phyloP scores from a whole-genome alignment of 2,888 invertebrate species.

The Rhamnusium bicolor region DNA sequence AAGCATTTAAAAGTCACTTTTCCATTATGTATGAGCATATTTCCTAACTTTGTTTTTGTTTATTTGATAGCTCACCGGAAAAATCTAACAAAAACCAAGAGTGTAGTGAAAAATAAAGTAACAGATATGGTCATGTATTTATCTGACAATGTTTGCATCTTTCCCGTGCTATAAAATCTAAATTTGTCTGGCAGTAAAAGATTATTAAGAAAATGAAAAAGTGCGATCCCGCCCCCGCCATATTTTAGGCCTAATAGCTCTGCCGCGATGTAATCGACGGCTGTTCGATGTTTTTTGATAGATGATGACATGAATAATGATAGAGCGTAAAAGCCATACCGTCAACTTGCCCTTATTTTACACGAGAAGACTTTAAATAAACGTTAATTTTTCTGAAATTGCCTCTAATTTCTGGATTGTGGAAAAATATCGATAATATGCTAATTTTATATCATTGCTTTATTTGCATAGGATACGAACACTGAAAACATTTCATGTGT shows the following conservation, averaged over 20 bases:
- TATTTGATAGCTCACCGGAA: too few relatives aligned
- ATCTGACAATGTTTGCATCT: neutral
- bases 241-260: constrained; percentile 59
- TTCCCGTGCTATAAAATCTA: constrained; percentile 31
- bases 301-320: constrained; percentile 67
- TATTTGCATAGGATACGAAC: neutral
- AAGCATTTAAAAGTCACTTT: too few relatives aligned
- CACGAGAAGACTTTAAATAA: constrained; percentile 56
- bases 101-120: too few relatives aligned
- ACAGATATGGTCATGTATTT: neutral
- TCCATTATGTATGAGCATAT: too few relatives aligned
- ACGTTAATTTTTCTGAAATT: constrained; percentile 52
- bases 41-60: too few relatives aligned
- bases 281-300: constrained; percentile 64
- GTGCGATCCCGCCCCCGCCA: constrained; percentile 48
- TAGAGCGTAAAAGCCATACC: constrained; percentile 55
- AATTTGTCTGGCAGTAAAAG: constrained; percentile 51
- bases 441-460: neutral
- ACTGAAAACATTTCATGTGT: constrained; percentile 10
- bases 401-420: constrained; percentile 40
- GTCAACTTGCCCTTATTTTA: constrained; percentile 53
- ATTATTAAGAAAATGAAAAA: constrained; percentile 56
- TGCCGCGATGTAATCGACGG: constrained; percentile 60
- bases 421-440: constrained; percentile 18
- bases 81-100: too few relatives aligned